These are phyloP conservation scores for Drosophila austrosaltans DNA, from an alignment of 2,888 invertebrate genomes.

Conservation along the genomic window DNA sequence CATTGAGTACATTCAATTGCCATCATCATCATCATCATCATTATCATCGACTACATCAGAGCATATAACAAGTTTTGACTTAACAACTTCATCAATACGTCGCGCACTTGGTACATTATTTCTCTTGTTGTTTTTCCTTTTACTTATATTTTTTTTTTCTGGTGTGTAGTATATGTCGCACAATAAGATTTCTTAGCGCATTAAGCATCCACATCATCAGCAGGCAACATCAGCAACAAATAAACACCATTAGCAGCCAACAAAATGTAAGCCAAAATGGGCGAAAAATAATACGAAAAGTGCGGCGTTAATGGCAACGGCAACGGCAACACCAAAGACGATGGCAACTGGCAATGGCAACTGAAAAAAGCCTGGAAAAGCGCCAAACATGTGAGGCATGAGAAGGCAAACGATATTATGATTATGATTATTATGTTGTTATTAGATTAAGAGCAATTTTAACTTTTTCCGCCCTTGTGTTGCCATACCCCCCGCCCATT, in stretches of 20 bases:
- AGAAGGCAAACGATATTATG: slow-evolving; percentile 76
- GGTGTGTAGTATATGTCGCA: slow-evolving; percentile 26
- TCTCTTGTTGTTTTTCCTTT: slow-evolving; percentile 4
- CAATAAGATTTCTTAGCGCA: slow-evolving; percentile 70
- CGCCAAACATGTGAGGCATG: slow-evolving; percentile 39
- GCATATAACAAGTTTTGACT: slow-evolving; percentile 63
- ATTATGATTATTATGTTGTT: slow-evolving; percentile 81
- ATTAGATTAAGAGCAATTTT: slow-evolving; percentile 81
- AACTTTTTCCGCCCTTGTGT: slow-evolving; percentile 50
- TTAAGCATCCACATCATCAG: slow-evolving; percentile 55
- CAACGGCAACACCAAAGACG: slow-evolving; percentile 3
- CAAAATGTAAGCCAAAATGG: slow-evolving; percentile 75
- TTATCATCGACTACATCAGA: slow-evolving; percentile 31
- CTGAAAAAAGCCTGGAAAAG: slow-evolving; percentile 7
- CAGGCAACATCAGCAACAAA: slow-evolving; percentile 54
- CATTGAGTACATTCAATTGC: slow-evolving; percentile 61
- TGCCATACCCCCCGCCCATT: no score
- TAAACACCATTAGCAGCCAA: slow-evolving; percentile 67
- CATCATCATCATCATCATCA: slow-evolving; percentile 42
- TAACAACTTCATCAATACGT: slow-evolving; percentile 74
- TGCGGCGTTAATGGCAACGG: slow-evolving; percentile 70
- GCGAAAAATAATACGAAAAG: slow-evolving; percentile 74
- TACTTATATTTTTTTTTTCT: not conserved
- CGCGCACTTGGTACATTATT: slow-evolving; percentile 55
- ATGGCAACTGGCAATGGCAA: slow-evolving; percentile 10